Conservation (phyloP, 1,140 invertebrate species). For the Danaus plexippus region DNA sequence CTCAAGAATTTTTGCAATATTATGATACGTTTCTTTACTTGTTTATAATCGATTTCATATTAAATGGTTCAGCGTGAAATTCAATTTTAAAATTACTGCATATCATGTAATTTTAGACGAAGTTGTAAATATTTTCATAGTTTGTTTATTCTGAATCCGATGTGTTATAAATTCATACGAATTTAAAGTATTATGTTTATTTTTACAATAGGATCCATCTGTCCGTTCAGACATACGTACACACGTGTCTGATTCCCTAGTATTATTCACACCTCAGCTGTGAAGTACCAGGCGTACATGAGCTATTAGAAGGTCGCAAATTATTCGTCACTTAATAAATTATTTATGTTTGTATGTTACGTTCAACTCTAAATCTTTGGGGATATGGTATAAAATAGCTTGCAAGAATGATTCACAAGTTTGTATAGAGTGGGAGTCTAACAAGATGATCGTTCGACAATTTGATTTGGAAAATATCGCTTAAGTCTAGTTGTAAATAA, state of each 20-base stretch:
- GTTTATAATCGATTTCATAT: background rate
- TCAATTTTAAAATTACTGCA: too few relatives aligned
- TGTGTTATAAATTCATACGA: too few relatives aligned
- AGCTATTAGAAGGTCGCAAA: constrained; percentile 51
- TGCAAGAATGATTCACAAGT: constrained; percentile 4
- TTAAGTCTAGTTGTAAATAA: constrained; percentile 53
- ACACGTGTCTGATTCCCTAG: too few relatives aligned
- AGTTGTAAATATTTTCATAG: too few relatives aligned
- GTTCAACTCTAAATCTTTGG: constrained; percentile 8
- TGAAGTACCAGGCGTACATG: constrained; percentile 44
- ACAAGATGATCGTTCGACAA: constrained; percentile 60
- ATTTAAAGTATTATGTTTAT: too few relatives aligned
- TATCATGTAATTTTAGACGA: too few relatives aligned
- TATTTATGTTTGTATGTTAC: background rate
- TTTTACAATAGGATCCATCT: too few relatives aligned
- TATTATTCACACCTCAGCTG: constrained; percentile 21
- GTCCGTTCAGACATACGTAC: too few relatives aligned
- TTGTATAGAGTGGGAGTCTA: constrained; percentile 45
- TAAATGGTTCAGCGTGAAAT: too few relatives aligned
- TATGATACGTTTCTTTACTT: background rate
- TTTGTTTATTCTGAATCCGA: too few relatives aligned
- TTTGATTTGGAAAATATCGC: constrained; percentile 61
- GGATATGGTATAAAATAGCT: constrained; percentile 26
- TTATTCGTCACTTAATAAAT: constrained; percentile 32
- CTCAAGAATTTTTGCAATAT: too few relatives aligned